These are phyloP conservation scores for Drosophila greeni DNA, from an alignment of 2,888 invertebrate genomes.

Conservation along the genomic window DNA sequence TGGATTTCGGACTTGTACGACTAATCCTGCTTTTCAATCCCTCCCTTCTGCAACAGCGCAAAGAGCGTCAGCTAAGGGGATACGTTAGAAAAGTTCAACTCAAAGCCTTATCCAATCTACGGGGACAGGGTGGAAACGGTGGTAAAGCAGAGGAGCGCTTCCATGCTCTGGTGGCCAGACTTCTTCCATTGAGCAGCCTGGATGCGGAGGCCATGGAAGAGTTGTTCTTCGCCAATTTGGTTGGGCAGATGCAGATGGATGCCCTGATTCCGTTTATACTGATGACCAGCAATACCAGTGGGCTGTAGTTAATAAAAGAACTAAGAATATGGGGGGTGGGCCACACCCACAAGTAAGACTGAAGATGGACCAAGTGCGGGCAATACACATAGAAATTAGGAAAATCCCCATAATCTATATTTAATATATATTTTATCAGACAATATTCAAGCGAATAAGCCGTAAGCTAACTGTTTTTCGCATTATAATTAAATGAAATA, in stretches of 20 bases:
- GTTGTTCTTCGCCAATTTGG: slow-evolving; percentile 93
- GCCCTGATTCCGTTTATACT: slow-evolving; percentile 96
- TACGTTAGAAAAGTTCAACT: slow-evolving; percentile 75
- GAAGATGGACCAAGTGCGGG: slow-evolving; percentile 61
- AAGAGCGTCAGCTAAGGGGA: slow-evolving; percentile 67
- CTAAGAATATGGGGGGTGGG: background rate
- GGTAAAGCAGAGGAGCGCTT: slow-evolving; percentile 79
- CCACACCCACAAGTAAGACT: slow-evolving; percentile 57
- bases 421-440: slow-evolving; percentile 24
- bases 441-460: slow-evolving; percentile 18
- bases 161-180: slow-evolving; percentile 80
- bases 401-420: slow-evolving; percentile 26
- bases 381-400: slow-evolving; percentile 59
- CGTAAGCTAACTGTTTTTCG: slow-evolving; percentile 26
- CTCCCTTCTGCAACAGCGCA: slow-evolving; percentile 80
- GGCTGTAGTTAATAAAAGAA: slow-evolving; percentile 37
- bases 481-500: slow-evolving; percentile 6
- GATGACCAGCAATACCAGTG: slow-evolving; percentile 78
- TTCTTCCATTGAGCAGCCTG: slow-evolving; percentile 86
- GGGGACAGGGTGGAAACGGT: slow-evolving; percentile 56
- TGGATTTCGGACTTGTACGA: slow-evolving; percentile 93
- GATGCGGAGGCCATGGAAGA: slow-evolving; percentile 90
- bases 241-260: slow-evolving; percentile 96
- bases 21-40: slow-evolving; percentile 90
- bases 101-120: slow-evolving; percentile 69